Base-by-base conservation (phyloP, 2,888 invertebrate genomes). In the Maniola hyperantus region DNA sequence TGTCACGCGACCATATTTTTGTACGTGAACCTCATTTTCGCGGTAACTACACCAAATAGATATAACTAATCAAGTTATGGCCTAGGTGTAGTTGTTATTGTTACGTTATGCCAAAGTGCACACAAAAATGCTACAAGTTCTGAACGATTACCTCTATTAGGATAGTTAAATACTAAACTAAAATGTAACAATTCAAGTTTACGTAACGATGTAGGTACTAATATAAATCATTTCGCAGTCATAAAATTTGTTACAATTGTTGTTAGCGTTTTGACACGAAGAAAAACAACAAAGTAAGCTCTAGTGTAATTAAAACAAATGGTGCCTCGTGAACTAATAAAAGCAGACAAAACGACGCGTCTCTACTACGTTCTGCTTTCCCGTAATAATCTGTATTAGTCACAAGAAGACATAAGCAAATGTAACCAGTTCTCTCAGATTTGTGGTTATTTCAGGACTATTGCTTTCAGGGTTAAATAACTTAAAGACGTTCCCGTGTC, bases 401-500 rank as follows among this genome's bases (percentile, higher is more conserved):
- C 83, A 83, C 78, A 13, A 72, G 64, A 77, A 77, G 78, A 76
- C 77, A 78, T 74, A 78, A 77, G 79, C 81, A 76, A 80, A 74
- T 84, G 80, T 80, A 79, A 83, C 81, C 79, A 79, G 75, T 82
- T 79, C 80, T 75, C 83, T 77, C 74, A 80, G 80, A 78, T 82
- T 81, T 79, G 81, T 76, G 71, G 81, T 86, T 90, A 90, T 90
- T 89, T 87, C 77, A 76, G 88, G 75, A 73, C 76, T 79, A 77
- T 77, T 78, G 82, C 80, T 85, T 89, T 90, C 90, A 90, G 89
- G 90, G 90, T 89, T 89, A 90, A 89, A 90, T 90, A 89, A 89
- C 88, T 89, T 79, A 77, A 79, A 83, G 79, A 76, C 79, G 69
- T 65, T 75, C 76, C 77, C 78, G 80, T 83, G 83, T 86, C 83